Evolutionary conservation across 2,797 vertebrate species (phyloP).

Genomic region (Pagetopsis macropterus): DNA sequence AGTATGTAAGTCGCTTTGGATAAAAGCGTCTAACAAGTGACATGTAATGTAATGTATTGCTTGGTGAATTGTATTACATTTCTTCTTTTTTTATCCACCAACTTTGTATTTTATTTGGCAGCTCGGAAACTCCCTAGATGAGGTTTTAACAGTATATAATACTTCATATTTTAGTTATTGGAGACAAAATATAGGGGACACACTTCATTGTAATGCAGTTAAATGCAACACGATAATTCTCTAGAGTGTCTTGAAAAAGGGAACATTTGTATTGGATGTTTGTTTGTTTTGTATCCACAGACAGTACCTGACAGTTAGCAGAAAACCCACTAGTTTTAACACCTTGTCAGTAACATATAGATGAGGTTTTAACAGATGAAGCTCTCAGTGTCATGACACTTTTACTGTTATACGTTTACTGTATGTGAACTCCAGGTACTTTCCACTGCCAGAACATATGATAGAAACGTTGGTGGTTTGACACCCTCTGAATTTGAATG

Average conservation of each 20-base stretch:
- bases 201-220: not conserved
- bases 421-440: constrained; percentile 33
- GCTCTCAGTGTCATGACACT: constrained; percentile 13
- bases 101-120: no score
- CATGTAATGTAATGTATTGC: no score
- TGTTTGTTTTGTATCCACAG: no score
- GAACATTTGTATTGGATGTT: no score
- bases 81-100: no score
- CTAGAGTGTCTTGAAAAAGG: not conserved
- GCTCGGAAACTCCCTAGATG: no score
- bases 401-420: not conserved
- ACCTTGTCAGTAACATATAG: not conserved
- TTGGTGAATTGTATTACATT: no score
- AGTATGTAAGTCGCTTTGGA: no score
- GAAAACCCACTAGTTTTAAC: not conserved
- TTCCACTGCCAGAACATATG: constrained; percentile 35
- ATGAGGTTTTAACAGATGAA: constrained; percentile 22
- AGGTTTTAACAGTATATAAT: no score
- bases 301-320: not conserved
- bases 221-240: not conserved
- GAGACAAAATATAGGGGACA: not conserved
- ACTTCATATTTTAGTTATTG: not conserved
- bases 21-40: no score
- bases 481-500: constrained; percentile 17
- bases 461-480: constrained; percentile 21